phyloP scores from a whole-genome alignment of 1,140 invertebrate species.

The Hyles vespertilio region DNA sequence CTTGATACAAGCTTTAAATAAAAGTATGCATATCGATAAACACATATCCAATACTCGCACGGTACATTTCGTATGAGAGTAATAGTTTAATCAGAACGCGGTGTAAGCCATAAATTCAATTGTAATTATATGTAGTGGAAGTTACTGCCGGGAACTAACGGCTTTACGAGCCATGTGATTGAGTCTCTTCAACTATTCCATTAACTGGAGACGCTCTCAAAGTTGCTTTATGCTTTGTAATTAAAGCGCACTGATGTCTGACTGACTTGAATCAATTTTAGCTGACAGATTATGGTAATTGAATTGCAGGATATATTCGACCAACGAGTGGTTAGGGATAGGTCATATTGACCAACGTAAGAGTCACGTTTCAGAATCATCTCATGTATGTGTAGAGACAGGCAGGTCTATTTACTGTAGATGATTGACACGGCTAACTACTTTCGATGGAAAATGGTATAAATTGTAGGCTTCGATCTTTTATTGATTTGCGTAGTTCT shows the following conservation, averaged over 20 bases:
- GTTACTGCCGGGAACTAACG: slow-evolving; percentile 39
- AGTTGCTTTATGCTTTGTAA: slow-evolving; percentile 6
- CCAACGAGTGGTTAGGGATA: too few species aligned
- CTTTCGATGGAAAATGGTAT: too few species aligned
- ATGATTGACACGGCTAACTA: too few species aligned
- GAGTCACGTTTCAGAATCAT: too few species aligned
- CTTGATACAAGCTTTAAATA: neutral
- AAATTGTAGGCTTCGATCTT: too few species aligned
- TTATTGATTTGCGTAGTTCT: too few species aligned
- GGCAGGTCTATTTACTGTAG: too few species aligned
- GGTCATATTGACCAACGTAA: too few species aligned
- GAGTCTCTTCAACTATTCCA: slow-evolving; percentile 48
- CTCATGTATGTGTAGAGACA: too few species aligned
- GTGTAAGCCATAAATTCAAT: slow-evolving; percentile 57
- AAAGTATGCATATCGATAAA: neutral
- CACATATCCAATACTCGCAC: too few species aligned
- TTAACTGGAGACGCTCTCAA: slow-evolving; percentile 13
- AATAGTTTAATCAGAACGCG: slow-evolving; percentile 12
- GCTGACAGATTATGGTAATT: neutral
- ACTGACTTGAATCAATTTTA: slow-evolving; percentile 3
- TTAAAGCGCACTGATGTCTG: slow-evolving; percentile 9
- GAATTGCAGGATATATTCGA: too few species aligned
- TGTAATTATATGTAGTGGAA: slow-evolving; percentile 74
- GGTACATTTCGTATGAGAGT: neutral
- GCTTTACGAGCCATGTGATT: slow-evolving; percentile 61